Evolutionary conservation across 2,797 vertebrate genomes (phyloP).

Genomic region (Lindbergichthys nudifrons): DNA sequence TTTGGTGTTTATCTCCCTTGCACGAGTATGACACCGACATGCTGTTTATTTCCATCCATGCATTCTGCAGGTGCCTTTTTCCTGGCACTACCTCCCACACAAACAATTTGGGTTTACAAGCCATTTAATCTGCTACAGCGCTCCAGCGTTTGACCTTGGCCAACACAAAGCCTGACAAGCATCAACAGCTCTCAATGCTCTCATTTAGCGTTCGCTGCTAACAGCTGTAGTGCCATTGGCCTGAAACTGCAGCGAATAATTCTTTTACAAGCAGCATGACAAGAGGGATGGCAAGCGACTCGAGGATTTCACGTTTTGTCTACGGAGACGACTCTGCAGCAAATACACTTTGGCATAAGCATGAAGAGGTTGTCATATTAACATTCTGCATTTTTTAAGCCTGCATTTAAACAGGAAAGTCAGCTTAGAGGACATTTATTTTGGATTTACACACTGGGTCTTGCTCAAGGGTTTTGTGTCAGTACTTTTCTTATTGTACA

Average conservation of each 20-base stretch:
- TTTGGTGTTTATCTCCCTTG: not conserved
- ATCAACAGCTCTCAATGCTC: constrained; percentile 25
- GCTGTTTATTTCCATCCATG: not conserved
- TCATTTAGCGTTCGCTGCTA: constrained; percentile 10
- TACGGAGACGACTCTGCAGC: constrained; percentile 52
- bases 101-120: constrained; percentile 15
- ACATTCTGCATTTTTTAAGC: constrained; percentile 22
- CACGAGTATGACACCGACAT: not conserved
- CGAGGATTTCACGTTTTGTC: constrained; percentile 74
- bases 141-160: constrained; percentile 29
- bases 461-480: constrained; percentile 34
- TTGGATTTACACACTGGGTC: constrained; percentile 8
- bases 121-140: constrained; percentile 29
- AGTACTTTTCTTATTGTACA: not conserved
- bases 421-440: constrained; percentile 7
- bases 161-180: constrained; percentile 34
- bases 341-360: constrained; percentile 68
- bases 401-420: constrained; percentile 19
- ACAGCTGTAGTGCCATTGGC: constrained; percentile 57
- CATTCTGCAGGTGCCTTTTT: not conserved
- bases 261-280: constrained; percentile 72
- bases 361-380: constrained; percentile 61
- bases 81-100: not conserved
- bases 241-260: constrained; percentile 58
- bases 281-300: constrained; percentile 63